Percentiles rank a stretch among this genome's conserved stretches.
phyloP scores from a whole-genome alignment of 2,113 vertebrate species.

The Daphoenositta chrysoptera region DNA sequence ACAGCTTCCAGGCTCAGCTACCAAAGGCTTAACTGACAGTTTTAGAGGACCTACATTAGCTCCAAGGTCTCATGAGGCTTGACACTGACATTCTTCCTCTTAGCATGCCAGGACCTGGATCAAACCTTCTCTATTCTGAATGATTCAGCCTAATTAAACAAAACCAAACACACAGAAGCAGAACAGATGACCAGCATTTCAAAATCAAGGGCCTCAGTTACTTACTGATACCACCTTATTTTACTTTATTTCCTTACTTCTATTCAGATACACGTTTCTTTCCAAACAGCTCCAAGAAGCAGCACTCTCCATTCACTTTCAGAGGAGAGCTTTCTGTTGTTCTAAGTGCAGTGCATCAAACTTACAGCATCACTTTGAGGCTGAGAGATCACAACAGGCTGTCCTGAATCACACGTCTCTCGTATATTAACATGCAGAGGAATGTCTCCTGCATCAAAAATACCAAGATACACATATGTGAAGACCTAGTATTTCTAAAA shows the following conservation, averaged over 20 bases:
- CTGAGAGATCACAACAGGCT: constrained; percentile 87
- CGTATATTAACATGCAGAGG: constrained; percentile 91
- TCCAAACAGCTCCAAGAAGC: background rate
- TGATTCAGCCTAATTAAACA: background rate
- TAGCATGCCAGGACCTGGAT: background rate
- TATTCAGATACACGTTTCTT: background rate
- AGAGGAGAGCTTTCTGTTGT: background rate
- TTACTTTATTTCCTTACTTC: background rate
- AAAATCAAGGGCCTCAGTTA: background rate
- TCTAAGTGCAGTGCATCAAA: background rate
- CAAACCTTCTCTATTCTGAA: background rate
- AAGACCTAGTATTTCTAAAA: background rate
- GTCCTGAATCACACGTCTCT: constrained; percentile 87
- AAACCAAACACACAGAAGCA: background rate
- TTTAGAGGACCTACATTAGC: background rate
- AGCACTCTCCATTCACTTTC: background rate
- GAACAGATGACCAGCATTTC: background rate
- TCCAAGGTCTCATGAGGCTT: background rate
- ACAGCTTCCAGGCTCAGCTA: background rate
- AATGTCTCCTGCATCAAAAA: constrained; percentile 83
- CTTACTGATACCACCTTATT: background rate
- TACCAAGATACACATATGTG: background rate
- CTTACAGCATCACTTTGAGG: constrained; percentile 89
- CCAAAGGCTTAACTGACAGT: background rate
- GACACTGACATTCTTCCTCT: background rate